Evolutionary conservation across 2,113 vertebrate genomes (phyloP).

Genomic region (human (Homo sapiens)): DNA sequence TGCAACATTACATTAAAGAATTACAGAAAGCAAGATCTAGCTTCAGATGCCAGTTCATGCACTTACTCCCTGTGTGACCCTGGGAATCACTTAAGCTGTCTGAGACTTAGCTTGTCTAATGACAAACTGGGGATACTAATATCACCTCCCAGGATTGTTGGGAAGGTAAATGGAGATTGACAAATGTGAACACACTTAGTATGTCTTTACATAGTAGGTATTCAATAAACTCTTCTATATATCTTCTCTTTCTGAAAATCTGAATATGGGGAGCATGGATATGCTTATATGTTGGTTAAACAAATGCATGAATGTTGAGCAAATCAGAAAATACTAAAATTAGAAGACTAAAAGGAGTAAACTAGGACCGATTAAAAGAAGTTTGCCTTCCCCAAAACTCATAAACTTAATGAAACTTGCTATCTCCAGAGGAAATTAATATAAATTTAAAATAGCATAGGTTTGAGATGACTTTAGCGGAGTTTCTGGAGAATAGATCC

Average conservation of each 20-base stretch:
- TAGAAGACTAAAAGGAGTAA: conserved; percentile 16
- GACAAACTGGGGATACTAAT: background rate
- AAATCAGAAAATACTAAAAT: conserved; percentile 34
- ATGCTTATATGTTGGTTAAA: background rate
- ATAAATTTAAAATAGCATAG: conserved; percentile 36
- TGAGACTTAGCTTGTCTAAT: background rate
- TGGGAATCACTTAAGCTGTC: background rate
- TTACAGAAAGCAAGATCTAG: background rate
- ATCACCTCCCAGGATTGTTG: background rate
- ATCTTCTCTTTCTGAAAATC: background rate
- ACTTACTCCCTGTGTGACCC: background rate
- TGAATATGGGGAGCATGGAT: background rate
- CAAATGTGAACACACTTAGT: background rate
- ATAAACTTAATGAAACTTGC: conserved; percentile 57
- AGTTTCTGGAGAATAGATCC: conserved; percentile 4
- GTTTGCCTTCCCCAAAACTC: conserved; percentile 30
- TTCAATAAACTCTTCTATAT: background rate
- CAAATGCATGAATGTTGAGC: background rate
- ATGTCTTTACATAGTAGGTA: background rate
- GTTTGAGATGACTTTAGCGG: conserved; percentile 44
- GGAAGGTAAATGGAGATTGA: background rate
- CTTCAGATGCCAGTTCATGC: background rate
- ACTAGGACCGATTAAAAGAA: conserved; percentile 26
- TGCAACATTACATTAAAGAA: background rate
- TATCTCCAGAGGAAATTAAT: conserved; percentile 65